phyloP scores from a whole-genome alignment of 2,888 invertebrate genomes.

The Lapara coniferarum region DNA sequence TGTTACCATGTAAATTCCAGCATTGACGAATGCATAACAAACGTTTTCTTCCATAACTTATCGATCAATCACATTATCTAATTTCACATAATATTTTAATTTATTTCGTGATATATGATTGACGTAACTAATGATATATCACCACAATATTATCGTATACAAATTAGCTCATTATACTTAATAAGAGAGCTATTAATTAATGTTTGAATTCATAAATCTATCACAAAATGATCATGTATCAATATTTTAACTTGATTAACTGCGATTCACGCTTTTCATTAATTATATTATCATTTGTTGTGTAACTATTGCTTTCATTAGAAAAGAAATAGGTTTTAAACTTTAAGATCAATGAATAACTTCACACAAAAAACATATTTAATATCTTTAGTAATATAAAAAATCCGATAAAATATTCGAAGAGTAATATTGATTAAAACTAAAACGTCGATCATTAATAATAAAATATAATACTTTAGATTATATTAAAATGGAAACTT shows the following conservation, averaged over 20 bases:
- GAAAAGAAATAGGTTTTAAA: conserved; percentile 1
- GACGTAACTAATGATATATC: conserved; percentile 21
- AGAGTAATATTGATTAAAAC: too few relatives aligned
- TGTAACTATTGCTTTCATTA: conserved; percentile 8
- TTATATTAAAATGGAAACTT: background rate
- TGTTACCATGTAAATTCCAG: background rate
- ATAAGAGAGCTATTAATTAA: conserved; percentile 15
- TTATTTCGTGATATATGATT: conserved; percentile 29
- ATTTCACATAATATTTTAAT: conserved; percentile 43
- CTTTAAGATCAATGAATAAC: background rate
- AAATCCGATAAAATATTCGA: too few relatives aligned
- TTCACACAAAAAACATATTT: background rate
- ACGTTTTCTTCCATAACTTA: background rate
- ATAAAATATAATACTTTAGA: background rate
- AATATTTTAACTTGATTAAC: conserved; percentile 10
- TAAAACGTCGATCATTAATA: background rate
- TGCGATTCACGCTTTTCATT: conserved; percentile 8
- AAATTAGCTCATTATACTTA: conserved; percentile 22
- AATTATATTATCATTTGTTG: conserved; percentile 8
- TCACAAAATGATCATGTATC: conserved; percentile 2
- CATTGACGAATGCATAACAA: background rate
- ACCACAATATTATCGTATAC: conserved; percentile 9
- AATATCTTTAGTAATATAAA: background rate
- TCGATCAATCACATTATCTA: conserved; percentile 39
- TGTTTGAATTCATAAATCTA: conserved; percentile 14